Base-by-base conservation (phyloP, 2,888 invertebrate genomes). In the Phalangium opilio region DNA sequence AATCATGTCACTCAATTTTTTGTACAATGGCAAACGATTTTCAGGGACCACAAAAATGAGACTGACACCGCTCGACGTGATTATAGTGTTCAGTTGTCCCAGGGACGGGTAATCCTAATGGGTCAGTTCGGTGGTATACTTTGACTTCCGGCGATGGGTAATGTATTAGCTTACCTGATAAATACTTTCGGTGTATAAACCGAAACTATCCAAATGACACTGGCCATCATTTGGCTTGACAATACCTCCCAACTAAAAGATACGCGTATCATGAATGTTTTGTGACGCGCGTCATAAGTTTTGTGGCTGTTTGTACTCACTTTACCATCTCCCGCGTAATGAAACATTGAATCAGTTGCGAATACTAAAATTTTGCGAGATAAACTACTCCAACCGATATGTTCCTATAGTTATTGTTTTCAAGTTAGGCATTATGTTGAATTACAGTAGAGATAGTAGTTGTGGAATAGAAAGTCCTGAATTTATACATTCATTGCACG, bases 321-420 rank as follows among this genome's bases (percentile, higher is more conserved):
- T 43, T 83, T 93, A 62, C 96, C 98, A 70, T 98, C 98, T 14
- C 98, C 98, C 50, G 98, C 98, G 68, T 90, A 93, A 71, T 99
- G 98, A 69, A 98, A 98, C 12, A 90, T 86, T 11, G 95, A 95
- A 69, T 99, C 98, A 0, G 96, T 96, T n/a, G 96, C 95, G 71
- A 95, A 95, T 11, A 98, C 87, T 19, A 99, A 72, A 59, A 98
- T 75, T 55, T 89, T 78, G 57, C 96, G 75, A 8, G 95, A 90
- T 61, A 36, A 36, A 36, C 38, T 15, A 14, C 38, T 8, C 14
- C 18, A 38, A n/a, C 38, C 14, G 10, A 38, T 38, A 38, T 14
- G 38, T 38, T 15, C 8, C 38, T 38, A 14, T 18, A 36, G 35
- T 34, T 34, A 14, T 34, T 14, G 14, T 34, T 34, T 34, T 12